Evolutionary conservation across 2,888 invertebrate species (phyloP).

Genomic region (Diadegma fenestrale): DNA sequence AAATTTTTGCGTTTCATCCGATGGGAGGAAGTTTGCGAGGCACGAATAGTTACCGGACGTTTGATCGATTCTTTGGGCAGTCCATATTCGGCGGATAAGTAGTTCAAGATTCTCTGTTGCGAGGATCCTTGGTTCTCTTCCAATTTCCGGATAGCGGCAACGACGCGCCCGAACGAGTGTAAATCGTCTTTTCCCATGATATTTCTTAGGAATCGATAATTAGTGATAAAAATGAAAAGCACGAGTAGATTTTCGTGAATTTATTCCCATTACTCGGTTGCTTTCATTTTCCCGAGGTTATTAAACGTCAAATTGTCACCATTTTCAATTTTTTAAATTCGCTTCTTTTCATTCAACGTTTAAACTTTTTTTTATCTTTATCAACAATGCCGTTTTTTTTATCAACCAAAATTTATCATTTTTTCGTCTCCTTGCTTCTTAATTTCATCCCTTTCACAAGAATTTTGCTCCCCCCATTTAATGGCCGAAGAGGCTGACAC

Average conservation of each 20-base stretch:
- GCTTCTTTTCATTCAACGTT: neutral
- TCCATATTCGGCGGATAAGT: constrained; percentile 67
- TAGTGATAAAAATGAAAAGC: neutral
- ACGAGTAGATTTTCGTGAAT: neutral
- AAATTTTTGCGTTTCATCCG: neutral
- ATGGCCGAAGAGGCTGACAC: constrained; percentile 37
- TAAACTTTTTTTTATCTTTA: neutral
- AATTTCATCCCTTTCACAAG: constrained; percentile 33
- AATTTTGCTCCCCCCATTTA: constrained; percentile 54
- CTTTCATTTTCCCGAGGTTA: constrained; percentile 11
- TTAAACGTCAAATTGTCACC: constrained; percentile 2
- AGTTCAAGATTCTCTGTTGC: constrained; percentile 65
- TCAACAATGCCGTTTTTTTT: neutral
- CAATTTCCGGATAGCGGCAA: constrained; percentile 67
- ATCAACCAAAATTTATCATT: neutral
- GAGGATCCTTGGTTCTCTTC: constrained; percentile 60
- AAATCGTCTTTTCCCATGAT: constrained; percentile 66
- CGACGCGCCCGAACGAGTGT: constrained; percentile 64
- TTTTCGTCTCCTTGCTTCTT: neutral
- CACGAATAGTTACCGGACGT: constrained; percentile 68
- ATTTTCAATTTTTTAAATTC: neutral
- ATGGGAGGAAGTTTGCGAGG: neutral
- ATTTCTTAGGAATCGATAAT: neutral
- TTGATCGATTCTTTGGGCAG: constrained; percentile 68
- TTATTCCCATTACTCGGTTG: neutral